Conservation (phyloP, 1,140 invertebrate genomes). For the Penaeus japonicus region DNA sequence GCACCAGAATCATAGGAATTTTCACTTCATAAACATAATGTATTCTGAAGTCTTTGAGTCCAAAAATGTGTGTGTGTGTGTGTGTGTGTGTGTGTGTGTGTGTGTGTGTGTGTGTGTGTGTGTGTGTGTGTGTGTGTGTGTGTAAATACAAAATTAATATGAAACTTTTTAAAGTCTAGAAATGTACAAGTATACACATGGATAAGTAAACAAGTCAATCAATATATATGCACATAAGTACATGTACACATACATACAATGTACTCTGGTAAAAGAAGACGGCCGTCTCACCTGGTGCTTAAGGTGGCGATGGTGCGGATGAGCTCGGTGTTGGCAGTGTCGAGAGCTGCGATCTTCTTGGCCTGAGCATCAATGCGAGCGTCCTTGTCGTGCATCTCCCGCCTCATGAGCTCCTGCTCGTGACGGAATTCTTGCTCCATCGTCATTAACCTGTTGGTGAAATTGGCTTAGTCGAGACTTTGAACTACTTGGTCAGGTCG, state of each 20-base stretch:
- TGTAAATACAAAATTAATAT: too few species aligned
- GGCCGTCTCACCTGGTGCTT: background rate
- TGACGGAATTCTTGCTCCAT: constrained; percentile 54
- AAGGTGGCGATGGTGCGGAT: constrained; percentile 49
- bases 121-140: too few species aligned
- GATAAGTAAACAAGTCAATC: background rate
- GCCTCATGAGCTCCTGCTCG: constrained; percentile 40
- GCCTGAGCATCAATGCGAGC: constrained; percentile 42
- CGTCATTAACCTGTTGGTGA: constrained; percentile 28
- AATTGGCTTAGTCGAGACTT: background rate
- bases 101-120: too few species aligned
- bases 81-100: too few species aligned
- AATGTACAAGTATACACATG: too few species aligned
- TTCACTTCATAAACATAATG: background rate
- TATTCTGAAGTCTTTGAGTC: too few species aligned
- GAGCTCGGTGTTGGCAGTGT: constrained; percentile 43
- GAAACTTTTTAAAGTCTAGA: too few species aligned
- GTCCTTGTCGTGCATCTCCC: constrained; percentile 47
- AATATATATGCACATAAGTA: background rate
- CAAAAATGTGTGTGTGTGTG: too few species aligned
- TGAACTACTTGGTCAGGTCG: too few species aligned
- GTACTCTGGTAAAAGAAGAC: background rate
- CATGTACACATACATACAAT: too few species aligned
- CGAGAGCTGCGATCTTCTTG: constrained; percentile 45
- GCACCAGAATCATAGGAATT: background rate